Conservation (phyloP, 1,140 invertebrate genomes). For the Sarcophaga peregrina region DNA sequence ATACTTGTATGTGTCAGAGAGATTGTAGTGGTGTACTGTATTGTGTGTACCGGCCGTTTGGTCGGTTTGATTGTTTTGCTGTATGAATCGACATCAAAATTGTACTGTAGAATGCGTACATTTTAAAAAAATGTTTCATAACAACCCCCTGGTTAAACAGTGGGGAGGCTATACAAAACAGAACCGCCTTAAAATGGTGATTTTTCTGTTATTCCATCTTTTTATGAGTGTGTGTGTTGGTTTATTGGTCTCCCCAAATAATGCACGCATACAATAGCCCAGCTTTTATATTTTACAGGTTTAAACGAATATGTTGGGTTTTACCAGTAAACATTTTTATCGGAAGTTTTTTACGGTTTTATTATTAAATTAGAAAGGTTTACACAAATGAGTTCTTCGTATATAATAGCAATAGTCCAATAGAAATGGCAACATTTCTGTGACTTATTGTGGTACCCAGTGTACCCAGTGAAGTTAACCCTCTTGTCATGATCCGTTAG, state of each 20-base stretch:
- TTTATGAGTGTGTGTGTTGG: background rate
- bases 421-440: too few species aligned
- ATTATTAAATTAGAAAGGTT: too few species aligned
- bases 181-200: conserved; percentile 34
- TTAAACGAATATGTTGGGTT: background rate
- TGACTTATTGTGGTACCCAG: too few species aligned
- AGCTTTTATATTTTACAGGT: background rate
- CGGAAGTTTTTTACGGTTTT: too few species aligned
- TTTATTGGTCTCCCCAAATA: background rate
- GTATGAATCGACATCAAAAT: conserved; percentile 22
- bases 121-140: background rate
- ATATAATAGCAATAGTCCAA: too few species aligned
- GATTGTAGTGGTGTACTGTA: too few species aligned
- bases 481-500: too few species aligned
- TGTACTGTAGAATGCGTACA: conserved; percentile 18
- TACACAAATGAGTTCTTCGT: too few species aligned
- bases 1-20: too few species aligned
- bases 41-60: background rate
- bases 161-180: conserved; percentile 34
- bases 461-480: too few species aligned
- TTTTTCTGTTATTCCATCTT: background rate
- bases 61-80: background rate
- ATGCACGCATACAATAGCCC: background rate
- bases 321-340: too few species aligned
- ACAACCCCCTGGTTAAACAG: conserved; percentile 29